These are phyloP conservation scores for Sphinx pinastri DNA, from an alignment of 2,888 invertebrate genomes.

Conservation along the genomic window DNA sequence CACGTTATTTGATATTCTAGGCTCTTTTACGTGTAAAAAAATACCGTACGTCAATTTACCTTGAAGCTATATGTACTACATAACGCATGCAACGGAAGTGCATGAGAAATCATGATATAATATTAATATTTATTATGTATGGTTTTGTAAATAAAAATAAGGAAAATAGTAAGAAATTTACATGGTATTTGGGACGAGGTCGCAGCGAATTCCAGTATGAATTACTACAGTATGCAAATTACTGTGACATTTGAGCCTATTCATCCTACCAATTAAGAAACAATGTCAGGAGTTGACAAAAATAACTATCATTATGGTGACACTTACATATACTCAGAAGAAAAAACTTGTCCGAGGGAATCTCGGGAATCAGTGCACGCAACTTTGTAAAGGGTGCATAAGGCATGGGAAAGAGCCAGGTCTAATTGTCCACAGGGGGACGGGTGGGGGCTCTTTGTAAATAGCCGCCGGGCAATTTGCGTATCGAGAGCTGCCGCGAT, in stretches of 20 bases:
- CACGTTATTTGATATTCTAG: too few species aligned
- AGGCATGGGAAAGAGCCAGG: conserved; percentile 44
- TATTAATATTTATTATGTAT: too few species aligned
- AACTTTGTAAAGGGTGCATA: conserved; percentile 18
- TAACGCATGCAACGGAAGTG: too few species aligned
- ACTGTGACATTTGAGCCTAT: neutral
- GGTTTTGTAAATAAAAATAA: too few species aligned
- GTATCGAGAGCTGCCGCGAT: conserved; percentile 58
- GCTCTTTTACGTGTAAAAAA: too few species aligned
- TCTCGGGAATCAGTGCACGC: conserved; percentile 9
- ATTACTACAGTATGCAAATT: neutral
- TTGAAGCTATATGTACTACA: too few species aligned
- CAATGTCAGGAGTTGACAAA: neutral
- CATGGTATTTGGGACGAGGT: neutral
- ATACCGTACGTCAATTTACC: too few species aligned
- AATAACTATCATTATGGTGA: neutral
- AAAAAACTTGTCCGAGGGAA: neutral
- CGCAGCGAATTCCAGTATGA: neutral
- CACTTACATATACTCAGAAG: neutral
- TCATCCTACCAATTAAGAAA: neutral
- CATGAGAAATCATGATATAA: too few species aligned
- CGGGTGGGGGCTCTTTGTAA: conserved; percentile 56
- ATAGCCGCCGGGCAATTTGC: conserved; percentile 74
- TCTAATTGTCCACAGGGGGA: conserved; percentile 56
- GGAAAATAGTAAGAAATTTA: neutral